These are phyloP conservation scores for Laticauda colubrina DNA, from an alignment of 2,113 vertebrate species.

Conservation along the genomic window DNA sequence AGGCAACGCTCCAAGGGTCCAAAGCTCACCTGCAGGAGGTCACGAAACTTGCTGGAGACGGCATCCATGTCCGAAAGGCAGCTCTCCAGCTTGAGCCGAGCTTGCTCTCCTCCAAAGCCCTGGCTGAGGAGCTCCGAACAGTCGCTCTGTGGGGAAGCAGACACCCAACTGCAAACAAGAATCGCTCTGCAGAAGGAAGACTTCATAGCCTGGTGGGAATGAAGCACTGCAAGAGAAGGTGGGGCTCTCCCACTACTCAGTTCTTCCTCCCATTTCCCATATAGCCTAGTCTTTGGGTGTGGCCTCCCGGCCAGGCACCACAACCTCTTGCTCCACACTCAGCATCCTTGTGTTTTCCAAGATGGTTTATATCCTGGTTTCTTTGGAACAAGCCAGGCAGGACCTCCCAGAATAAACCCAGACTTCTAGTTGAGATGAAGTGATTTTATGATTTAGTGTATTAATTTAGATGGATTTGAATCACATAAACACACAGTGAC, in stretches of 20 bases:
- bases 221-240: background rate
- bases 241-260: background rate
- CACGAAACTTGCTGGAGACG: slow-evolving; percentile 90
- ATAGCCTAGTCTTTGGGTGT: background rate
- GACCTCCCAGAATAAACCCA: too few species aligned
- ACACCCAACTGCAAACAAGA: background rate
- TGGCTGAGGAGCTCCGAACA: slow-evolving; percentile 91
- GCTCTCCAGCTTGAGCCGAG: slow-evolving; percentile 93
- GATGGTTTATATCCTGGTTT: background rate
- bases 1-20: fast-evolving
- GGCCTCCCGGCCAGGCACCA: background rate
- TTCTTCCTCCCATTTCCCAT: background rate
- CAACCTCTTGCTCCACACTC: background rate
- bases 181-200: background rate
- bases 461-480: background rate
- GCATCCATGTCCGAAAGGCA: slow-evolving; percentile 91
- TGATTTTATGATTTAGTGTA: background rate
- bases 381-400: background rate
- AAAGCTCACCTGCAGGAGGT: slow-evolving; percentile 88
- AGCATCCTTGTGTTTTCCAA: too few species aligned
- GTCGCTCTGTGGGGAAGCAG: slow-evolving; percentile 79
- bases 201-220: background rate
- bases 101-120: slow-evolving; percentile 82
- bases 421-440: background rate
- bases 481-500: background rate